Evolutionary conservation across 2,888 invertebrate species (phyloP), one percentile per base, ranked within the genome.

Genomic region (Nycteola revayana): DNA sequence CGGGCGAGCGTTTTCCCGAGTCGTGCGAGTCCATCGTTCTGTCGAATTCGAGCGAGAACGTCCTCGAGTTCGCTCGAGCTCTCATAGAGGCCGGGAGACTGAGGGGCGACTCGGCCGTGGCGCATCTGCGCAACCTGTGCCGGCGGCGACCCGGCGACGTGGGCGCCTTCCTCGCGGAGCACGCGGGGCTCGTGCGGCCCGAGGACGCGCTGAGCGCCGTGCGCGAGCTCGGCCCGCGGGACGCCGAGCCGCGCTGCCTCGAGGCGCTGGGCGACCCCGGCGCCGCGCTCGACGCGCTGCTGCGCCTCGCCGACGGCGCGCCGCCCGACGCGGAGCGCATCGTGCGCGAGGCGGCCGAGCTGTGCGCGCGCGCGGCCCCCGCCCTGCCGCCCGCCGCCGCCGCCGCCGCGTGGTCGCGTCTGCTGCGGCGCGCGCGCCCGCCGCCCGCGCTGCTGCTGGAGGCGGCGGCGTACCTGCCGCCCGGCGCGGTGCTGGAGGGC

Each of bases 201-300:
- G 88, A 88, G 49, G 77, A 80, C 9, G 86, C 88, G 18, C 59
- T 88, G 9, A 49, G 51, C 2, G 60, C 75, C 8, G 72, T 87
- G 23, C 69, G 67, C 14, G 73, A 72, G 34, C 51, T 62, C 22
- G 75, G 73, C 1, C 70, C 73, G 3, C 39, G 38, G 8, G 73
- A 75, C 10, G 86, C 86, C 2, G 86, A 80, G 54, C 76, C 88
- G 10, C 32, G 48, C 10, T 86, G 87, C 37, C 66, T 88, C 20
- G 89, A 88, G 53, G 79, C 83, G 18, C 63, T 66, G 25, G 88
- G 89, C 10, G 89, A 88, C 49, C 64, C 75, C 24, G 50, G 57
- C 30, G 82, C 64, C 7, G 89, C 88, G 10, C 69, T 88, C 9
- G 76, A 80, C 22, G 68, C 66, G 8, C 53, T 80, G 1, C 52